Evolutionary conservation across 2,888 invertebrate species (phyloP).

Genomic region (Thereva nobilitata): DNA sequence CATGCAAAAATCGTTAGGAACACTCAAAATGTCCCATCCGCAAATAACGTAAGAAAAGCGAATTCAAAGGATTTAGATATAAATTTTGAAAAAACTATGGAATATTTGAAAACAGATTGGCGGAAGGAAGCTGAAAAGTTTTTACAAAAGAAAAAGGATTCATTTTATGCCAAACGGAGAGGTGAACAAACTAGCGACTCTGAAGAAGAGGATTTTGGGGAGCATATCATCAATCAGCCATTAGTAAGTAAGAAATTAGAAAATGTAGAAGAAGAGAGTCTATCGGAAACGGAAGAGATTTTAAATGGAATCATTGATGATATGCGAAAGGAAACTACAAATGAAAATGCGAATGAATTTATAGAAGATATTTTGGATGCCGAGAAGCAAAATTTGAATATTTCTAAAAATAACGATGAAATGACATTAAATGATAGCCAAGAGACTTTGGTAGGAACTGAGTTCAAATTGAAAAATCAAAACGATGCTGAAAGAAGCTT

Average conservation of each 20-base stretch:
- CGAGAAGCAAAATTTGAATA: not conserved
- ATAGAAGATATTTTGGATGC: not conserved
- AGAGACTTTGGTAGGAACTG: too few species aligned
- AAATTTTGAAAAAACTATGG: conserved; percentile 56
- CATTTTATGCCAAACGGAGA: conserved; percentile 25
- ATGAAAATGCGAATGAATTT: not conserved
- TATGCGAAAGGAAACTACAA: not conserved
- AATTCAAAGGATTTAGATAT: conserved; percentile 26
- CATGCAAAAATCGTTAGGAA: too few species aligned
- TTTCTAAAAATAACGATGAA: not conserved
- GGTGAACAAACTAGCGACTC: not conserved
- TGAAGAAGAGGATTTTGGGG: not conserved
- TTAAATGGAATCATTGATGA: not conserved
- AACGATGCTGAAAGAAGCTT: too few species aligned
- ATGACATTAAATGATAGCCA: conserved; percentile 1
- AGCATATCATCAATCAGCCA: not conserved
- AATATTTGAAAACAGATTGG: conserved; percentile 55
- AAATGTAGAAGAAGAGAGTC: not conserved
- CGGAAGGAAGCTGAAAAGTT: conserved; percentile 55
- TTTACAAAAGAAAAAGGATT: conserved; percentile 52
- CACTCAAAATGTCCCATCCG: not conserved
- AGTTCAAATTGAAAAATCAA: too few species aligned
- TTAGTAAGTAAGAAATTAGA: not conserved
- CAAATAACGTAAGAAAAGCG: not conserved
- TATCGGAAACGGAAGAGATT: not conserved